Evolutionary conservation across 2,888 invertebrate species (phyloP), one percentile per base, ranked within the genome.

Genomic region (Amphipoea lucens): DNA sequence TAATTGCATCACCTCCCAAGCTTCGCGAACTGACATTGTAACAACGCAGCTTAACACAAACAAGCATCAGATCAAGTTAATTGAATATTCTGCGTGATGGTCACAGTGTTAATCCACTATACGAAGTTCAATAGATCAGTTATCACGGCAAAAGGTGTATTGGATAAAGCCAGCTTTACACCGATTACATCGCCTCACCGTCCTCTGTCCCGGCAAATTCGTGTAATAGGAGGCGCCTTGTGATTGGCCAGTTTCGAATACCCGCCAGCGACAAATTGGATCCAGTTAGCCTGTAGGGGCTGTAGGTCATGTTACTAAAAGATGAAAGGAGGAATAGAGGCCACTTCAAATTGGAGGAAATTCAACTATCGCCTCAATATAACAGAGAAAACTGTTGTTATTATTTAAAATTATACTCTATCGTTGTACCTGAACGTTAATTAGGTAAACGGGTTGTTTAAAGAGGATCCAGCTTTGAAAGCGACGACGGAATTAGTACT

Each of bases 191-290:
- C 90, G 89, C 91, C 90, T 91, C 92, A 88, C 88, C 91, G 88
- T 90, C 88, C 91, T 89, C 90, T 77, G 89, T 92, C 88, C 92
- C 89, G 87, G 91, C 92, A 91, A 94, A 94, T 92, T 94, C 92
- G 90, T 88, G 93, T 95, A 94, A 94, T 93, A 92, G 94, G 90
- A 91, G 92, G 91, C 89, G 93, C 92, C 92, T 92, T 91, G 94
- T 94, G 95, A 95, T 96, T 96, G 96, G 94, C 94, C 94, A 94
- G 95, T 95, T 94, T 94, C 94, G 93, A 94, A 92, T 93, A 89
- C 91, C 92, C 92, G 94, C 91, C 93, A 91, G 92, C 92, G 93
- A 94, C 94, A 96, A 96, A 96, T 96, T 96, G 96, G 95, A 95
- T 95, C 92, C 92, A 92, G 93, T 93, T 95, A 95, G 94, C 93